These are phyloP conservation scores for Zelostemma sp. DNA, from an alignment of 1,140 invertebrate species.

Conservation along the genomic window DNA sequence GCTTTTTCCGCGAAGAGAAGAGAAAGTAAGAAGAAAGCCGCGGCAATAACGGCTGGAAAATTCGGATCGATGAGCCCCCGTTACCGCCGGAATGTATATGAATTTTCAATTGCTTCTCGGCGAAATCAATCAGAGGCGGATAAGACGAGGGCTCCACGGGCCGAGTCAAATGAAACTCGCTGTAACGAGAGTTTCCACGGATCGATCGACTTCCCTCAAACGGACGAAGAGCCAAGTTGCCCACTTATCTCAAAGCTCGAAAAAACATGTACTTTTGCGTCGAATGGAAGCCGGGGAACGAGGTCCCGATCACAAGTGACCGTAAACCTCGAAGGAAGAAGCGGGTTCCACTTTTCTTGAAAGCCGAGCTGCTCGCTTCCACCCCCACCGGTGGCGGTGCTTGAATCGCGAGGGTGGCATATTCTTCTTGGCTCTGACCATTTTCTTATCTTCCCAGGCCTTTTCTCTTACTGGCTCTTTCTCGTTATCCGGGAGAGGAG, in stretches of 20 bases:
- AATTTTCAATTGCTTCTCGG: constrained; percentile 14
- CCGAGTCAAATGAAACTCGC: constrained; percentile 14
- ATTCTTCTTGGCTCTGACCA: constrained; percentile 32
- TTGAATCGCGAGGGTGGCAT: constrained; percentile 24
- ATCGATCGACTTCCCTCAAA: constrained; percentile 13
- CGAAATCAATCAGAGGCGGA: constrained; percentile 13
- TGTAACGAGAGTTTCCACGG: background rate
- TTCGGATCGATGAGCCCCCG: background rate
- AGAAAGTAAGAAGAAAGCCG: too few relatives aligned
- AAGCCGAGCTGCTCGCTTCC: background rate
- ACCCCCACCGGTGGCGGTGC: background rate
- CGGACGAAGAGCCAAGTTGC: background rate
- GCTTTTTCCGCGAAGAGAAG: too few relatives aligned
- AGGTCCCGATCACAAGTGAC: background rate
- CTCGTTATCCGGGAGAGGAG: constrained; percentile 36
- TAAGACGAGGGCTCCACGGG: background rate
- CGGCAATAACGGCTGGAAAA: too few relatives aligned
- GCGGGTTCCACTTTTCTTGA: background rate
- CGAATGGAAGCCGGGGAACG: background rate
- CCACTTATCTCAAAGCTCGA: background rate
- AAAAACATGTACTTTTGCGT: background rate
- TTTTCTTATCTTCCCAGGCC: constrained; percentile 22
- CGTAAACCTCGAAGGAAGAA: background rate
- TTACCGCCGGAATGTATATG: constrained; percentile 19
- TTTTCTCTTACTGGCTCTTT: constrained; percentile 32